Evolutionary conservation across 1,140 invertebrate genomes (phyloP).

Genomic region (Cardiocondyla obscurior): DNA sequence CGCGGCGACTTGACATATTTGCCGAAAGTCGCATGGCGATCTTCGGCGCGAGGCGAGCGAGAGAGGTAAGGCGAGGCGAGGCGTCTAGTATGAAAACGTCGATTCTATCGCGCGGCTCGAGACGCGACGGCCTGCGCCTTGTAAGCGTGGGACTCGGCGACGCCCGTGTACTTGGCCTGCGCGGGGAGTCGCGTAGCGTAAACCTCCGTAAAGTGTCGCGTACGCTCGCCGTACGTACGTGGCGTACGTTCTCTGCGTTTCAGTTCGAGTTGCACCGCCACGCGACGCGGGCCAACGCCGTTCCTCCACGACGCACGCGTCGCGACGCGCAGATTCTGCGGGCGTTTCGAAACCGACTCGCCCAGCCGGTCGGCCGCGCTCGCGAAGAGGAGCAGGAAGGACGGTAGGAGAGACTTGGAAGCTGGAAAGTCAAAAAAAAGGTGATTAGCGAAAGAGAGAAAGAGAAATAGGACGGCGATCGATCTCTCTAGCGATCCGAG

Average conservation of each 20-base stretch:
- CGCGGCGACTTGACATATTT: not conserved
- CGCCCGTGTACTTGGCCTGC: slow-evolving; percentile 55
- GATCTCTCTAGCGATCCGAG: not conserved
- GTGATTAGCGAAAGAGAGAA: not conserved
- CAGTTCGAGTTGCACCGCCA: slow-evolving; percentile 76
- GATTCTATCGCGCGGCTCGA: slow-evolving; percentile 18
- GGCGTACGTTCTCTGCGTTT: slow-evolving; percentile 74
- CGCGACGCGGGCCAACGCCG: slow-evolving; percentile 56
- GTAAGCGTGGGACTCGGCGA: slow-evolving; percentile 7
- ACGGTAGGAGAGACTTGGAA: too few species aligned
- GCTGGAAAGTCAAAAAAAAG: not conserved
- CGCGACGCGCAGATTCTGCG: not conserved
- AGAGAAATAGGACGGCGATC: too few species aligned
- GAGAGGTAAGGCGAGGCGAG: not conserved
- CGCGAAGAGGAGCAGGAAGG: too few species aligned
- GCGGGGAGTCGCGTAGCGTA: slow-evolving; percentile 49
- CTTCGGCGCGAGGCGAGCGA: not conserved
- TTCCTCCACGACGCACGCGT: not conserved
- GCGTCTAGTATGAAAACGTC: not conserved
- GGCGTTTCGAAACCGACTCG: not conserved
- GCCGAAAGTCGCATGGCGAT: not conserved
- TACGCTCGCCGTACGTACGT: slow-evolving; percentile 71
- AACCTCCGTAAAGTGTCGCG: slow-evolving; percentile 36
- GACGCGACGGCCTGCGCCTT: slow-evolving; percentile 12
- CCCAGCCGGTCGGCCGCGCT: not conserved